Evolutionary conservation across 2,797 vertebrate species (phyloP), one percentile per base, ranked within the genome.

Genomic region (Philypnodon macrostomus): DNA sequence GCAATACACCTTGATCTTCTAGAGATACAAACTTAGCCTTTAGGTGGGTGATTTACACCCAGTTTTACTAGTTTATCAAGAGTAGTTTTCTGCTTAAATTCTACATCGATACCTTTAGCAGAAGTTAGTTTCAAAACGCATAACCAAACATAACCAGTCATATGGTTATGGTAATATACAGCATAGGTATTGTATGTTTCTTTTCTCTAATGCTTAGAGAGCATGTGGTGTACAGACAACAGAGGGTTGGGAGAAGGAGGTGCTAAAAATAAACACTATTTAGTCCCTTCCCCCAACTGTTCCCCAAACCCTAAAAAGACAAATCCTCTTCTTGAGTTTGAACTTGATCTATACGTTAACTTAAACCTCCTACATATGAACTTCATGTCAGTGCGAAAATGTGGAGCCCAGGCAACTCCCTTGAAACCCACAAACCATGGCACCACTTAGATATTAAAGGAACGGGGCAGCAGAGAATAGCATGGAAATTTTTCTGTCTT

Each of bases 401-500:
- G 41, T 13, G 29, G 42, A 15, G 19, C 26, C 41, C 14, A 9
- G 21, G 36, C 1, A 18, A 17, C 67, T 61, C 31, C 55, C 17
- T 42, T 6, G 4, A 66, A 66, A 79, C 14, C 42, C 38, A 30
- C 1, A 66, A 40, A 37, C 46, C 31, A 49, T 17, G 23, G 12
- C 5, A 6, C 47, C 16, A 12, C 39, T n/a, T 15, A 24, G 24
- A 30, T 45, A 24, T 45, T 68, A 59, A 31, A 17, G 27, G 14
- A 39, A 6, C 13, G 7, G 8, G 38, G 21, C 26, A n/a, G 10
- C 24, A 41, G 23, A 27, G 23, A 16, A 41, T 11, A 41, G 1
- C 23, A 15, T 75, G 63, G 72, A 81, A 78, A 62, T 31, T 38
- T 30, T 45, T 44, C 49, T 41, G 53, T 53, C 16, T 16, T 33